Conservation (phyloP, 2,113 vertebrate species). For the Petrocephalus zakoni region DNA sequence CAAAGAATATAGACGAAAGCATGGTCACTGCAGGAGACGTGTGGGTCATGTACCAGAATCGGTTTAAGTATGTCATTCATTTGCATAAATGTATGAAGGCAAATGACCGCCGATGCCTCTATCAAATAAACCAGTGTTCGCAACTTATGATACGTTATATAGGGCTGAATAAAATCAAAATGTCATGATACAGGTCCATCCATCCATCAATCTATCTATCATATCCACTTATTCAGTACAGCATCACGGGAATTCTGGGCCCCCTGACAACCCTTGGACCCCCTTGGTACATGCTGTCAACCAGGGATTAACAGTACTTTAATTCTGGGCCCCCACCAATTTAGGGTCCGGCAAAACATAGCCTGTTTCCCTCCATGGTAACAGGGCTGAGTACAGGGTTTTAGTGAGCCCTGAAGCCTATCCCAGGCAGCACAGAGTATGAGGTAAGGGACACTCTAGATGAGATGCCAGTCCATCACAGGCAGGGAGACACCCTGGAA, state of each 20-base stretch:
- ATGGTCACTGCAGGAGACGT: too few relatives aligned
- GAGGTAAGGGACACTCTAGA: too few relatives aligned
- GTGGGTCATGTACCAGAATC: neutral
- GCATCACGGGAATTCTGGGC: neutral
- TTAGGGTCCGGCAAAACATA: neutral
- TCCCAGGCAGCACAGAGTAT: neutral
- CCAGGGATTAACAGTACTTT: neutral
- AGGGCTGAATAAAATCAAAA: neutral
- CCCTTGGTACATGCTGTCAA: neutral
- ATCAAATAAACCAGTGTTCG: neutral
- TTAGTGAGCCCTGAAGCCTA: neutral
- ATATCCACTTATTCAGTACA: neutral
- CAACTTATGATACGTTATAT: neutral
- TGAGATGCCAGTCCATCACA: too few relatives aligned
- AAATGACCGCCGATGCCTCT: neutral
- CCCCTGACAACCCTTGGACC: neutral
- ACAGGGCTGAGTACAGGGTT: neutral
- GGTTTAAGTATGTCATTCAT: neutral
- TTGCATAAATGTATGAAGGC: neutral
- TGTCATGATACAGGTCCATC: neutral
- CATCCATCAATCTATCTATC: neutral
- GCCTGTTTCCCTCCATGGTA: neutral
- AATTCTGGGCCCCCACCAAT: neutral
- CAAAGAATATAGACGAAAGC: too few relatives aligned
- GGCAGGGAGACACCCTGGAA: too few relatives aligned